A percentile compares a stretch with the other conserved stretches of the same genome.
These are phyloP conservation scores for Helicoverpa assulta DNA, from an alignment of 2,888 invertebrate species.

Conservation along the genomic window DNA sequence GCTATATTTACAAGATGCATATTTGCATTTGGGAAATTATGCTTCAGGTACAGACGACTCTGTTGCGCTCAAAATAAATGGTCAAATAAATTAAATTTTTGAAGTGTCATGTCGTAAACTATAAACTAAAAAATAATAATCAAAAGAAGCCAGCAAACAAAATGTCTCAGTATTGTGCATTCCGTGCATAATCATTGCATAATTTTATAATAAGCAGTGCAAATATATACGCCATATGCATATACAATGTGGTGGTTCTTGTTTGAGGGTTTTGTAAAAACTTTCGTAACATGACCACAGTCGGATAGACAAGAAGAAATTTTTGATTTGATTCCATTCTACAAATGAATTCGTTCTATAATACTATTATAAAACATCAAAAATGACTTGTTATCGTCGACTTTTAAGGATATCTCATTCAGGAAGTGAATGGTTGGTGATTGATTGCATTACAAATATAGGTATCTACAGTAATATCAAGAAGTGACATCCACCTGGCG, in stretches of 20 bases:
- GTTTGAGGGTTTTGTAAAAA: constrained; percentile 34
- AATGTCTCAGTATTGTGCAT: constrained; percentile 81
- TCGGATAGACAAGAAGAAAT: constrained; percentile 22
- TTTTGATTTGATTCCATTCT: constrained; percentile 22
- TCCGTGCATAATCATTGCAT: constrained; percentile 82
- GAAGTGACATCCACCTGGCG: constrained; percentile 66
- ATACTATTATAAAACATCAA: constrained; percentile 27
- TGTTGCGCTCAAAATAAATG: background rate
- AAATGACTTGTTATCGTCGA: constrained; percentile 34
- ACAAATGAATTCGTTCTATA: background rate
- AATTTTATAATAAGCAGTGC: constrained; percentile 87
- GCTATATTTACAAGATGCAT: too few relatives aligned
- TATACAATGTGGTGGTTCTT: constrained; percentile 62
- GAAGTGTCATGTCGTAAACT: constrained; percentile 30
- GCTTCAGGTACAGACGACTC: background rate
- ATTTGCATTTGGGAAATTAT: background rate
- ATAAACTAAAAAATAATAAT: constrained; percentile 66
- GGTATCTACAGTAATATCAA: constrained; percentile 44
- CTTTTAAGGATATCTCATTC: constrained; percentile 10
- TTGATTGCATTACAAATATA: constrained; percentile 18
- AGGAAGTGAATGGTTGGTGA: constrained; percentile 26
- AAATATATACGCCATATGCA: constrained; percentile 79
- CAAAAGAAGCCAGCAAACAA: constrained; percentile 85
- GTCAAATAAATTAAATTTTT: constrained; percentile 21
- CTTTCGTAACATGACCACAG: constrained; percentile 17